Evolutionary conservation across 37 sponge, comb jelly and placozoan species (phyloP).

Genomic region (Oscarella lobularis): DNA sequence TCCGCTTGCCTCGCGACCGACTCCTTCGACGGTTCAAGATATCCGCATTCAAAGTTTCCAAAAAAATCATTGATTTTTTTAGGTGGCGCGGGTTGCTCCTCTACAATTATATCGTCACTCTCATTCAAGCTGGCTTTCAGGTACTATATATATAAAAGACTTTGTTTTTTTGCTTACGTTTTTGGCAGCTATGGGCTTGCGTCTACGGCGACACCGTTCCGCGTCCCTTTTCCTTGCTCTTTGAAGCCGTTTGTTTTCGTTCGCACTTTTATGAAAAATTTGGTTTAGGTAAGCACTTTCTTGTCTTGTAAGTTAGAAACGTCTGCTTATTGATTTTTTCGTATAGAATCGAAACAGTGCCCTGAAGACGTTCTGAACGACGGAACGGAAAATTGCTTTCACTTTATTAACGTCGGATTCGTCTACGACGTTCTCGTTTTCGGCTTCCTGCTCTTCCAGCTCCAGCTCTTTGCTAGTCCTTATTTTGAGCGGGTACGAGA

Average conservation of each 20-base stretch:
- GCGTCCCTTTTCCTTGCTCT: slow-evolving; percentile 14
- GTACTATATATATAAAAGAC: too few relatives aligned
- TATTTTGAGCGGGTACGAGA: slow-evolving; percentile 6
- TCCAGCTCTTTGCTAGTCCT: slow-evolving; percentile 25
- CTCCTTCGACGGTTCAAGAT: background rate
- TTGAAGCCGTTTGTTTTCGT: slow-evolving; percentile 32
- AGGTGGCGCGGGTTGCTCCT: slow-evolving; percentile 33
- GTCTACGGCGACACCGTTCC: background rate
- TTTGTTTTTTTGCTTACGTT: too few relatives aligned
- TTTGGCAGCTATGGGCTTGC: slow-evolving; percentile 37
- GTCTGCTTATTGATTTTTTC: too few relatives aligned
- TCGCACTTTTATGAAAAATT: background rate
- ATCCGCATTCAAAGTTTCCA: background rate
- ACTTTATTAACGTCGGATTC: too few relatives aligned
- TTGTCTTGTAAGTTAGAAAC: too few relatives aligned
- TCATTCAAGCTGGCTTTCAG: slow-evolving; percentile 36
- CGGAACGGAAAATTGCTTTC: too few relatives aligned
- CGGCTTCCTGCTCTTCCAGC: slow-evolving; percentile 47
- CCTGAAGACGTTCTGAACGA: too few relatives aligned
- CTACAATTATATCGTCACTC: slow-evolving; percentile 17
- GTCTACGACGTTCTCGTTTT: slow-evolving; percentile 58
- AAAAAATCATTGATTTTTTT: background rate
- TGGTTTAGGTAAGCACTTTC: background rate
- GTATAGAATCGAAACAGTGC: too few relatives aligned
- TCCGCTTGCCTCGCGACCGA: slow-evolving; percentile 5